A percentile compares a stretch with the other conserved stretches of the same genome.
phyloP scores from a whole-genome alignment of 2,113 vertebrate genomes.

The Pseudonaja textilis region DNA sequence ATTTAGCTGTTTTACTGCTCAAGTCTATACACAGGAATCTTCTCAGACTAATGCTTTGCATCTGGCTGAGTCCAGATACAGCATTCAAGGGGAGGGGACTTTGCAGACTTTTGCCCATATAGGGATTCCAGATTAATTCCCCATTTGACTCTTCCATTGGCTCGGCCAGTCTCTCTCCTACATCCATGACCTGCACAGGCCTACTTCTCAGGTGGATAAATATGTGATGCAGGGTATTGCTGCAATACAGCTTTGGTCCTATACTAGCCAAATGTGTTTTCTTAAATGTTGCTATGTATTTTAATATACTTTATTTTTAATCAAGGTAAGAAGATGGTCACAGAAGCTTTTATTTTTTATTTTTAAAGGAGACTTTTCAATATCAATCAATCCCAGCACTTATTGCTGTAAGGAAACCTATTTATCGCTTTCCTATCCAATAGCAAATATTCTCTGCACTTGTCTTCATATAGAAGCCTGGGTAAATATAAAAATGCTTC shows the following conservation, averaged over 20 bases:
- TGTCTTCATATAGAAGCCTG: not conserved
- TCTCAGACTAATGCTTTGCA: not conserved
- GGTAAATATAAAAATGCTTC: constrained; percentile 9
- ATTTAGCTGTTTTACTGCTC: not conserved
- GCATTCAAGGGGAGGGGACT: no score
- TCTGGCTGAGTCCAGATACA: no score
- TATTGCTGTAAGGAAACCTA: not conserved
- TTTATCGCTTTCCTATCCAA: not conserved
- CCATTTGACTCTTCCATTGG: no score
- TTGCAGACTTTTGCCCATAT: no score
- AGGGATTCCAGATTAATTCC: no score
- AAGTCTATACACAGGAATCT: not conserved
- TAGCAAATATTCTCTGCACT: not conserved
- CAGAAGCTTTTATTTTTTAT: not conserved
- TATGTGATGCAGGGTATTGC: not conserved
- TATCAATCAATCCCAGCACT: not conserved
- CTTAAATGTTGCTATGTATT: no score
- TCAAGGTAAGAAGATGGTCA: not conserved
- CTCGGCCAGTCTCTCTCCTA: no score
- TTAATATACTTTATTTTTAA: not conserved
- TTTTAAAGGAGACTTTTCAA: not conserved
- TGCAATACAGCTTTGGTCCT: not conserved
- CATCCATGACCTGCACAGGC: not conserved
- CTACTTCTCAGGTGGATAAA: not conserved
- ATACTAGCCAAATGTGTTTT: not conserved